Base-by-base conservation (phyloP, 2,888 invertebrate species). In the Apotomis betuletana region DNA sequence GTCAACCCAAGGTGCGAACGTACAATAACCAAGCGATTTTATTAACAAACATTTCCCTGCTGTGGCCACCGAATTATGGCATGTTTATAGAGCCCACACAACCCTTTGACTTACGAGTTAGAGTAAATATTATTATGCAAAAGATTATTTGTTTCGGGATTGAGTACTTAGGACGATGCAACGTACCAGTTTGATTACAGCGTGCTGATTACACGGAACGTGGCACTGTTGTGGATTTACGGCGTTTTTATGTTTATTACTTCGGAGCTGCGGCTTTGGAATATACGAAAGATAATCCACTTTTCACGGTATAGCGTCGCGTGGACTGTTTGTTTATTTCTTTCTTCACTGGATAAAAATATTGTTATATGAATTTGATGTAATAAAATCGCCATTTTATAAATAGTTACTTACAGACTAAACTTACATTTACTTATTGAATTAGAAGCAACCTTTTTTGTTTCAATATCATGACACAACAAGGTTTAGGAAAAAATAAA, bases 181-280 rank as follows among this genome's bases (percentile, higher is more conserved):
- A 38, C 10, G 62, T n/a, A n/a, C 51, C 38, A 51, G 64, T 67
- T 67, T 58, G 57, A 67, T 49, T 57, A 67, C 49, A 36, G 38
- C 10, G 44, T 5, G 5, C 62, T 36, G 52, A 52, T 52, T 52
- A 51, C 13, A 49, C 62, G 52, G 49, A n/a, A n/a, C 51, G 49
- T 51, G 27, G 55, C 41, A 46, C n/a, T 67, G 64, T 10, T 46
- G 49, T 15, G 38, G 57, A 36, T 65, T 61, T 67, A 68, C 54
- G 57, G 44, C 10, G 55, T 41, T 61, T 65, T 67, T 60, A 61
- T 71, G 67, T 71, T 67, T 67, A 67, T 67, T 67, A 67, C 60
- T 59, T 55, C 15, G 55, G 41, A 64, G 41, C 44, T n/a, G 69
- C 38, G 62, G 54, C 49, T 67, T 51, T 38, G 49, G 60, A 41